phyloP scores from a whole-genome alignment of 1,140 invertebrate genomes.

The Hylyphantes graminicola region DNA sequence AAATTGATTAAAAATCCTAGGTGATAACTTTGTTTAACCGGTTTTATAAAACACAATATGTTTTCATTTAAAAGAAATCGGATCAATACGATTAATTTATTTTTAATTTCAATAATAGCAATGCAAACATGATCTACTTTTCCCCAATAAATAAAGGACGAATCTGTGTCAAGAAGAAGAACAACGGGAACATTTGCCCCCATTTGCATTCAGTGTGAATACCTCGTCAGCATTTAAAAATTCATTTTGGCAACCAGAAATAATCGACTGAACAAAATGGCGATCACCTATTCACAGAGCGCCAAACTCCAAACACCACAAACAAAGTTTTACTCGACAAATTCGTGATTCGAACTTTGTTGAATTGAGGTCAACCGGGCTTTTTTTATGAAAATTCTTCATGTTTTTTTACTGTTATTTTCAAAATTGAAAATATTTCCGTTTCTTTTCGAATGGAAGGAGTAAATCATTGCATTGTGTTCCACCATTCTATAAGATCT shows the following conservation, averaged over 20 bases:
- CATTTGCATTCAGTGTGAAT: constrained; percentile 18
- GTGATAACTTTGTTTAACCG: no score
- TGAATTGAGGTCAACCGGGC: constrained; percentile 22
- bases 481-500: constrained; percentile 29
- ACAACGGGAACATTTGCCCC: constrained; percentile 5
- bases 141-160: no score
- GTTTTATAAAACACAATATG: no score
- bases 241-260: constrained; percentile 3
- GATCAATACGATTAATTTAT: no score
- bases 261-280: background rate
- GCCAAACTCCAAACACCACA: background rate
- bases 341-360: constrained; percentile 11
- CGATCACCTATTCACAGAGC: constrained; percentile 24
- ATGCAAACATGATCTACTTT: no score
- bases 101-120: no score
- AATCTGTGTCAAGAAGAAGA: constrained; percentile 26
- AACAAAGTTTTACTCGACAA: background rate
- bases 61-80: no score
- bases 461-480: constrained; percentile 17
- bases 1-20: no score
- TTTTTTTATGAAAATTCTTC: constrained; percentile 19
- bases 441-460: background rate
- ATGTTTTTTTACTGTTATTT: background rate
- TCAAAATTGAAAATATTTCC: constrained; percentile 23
- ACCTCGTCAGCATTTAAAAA: constrained; percentile 20